Base-by-base conservation (phyloP, 2,113 vertebrate species). In the Epinephelus lanceolatus region DNA sequence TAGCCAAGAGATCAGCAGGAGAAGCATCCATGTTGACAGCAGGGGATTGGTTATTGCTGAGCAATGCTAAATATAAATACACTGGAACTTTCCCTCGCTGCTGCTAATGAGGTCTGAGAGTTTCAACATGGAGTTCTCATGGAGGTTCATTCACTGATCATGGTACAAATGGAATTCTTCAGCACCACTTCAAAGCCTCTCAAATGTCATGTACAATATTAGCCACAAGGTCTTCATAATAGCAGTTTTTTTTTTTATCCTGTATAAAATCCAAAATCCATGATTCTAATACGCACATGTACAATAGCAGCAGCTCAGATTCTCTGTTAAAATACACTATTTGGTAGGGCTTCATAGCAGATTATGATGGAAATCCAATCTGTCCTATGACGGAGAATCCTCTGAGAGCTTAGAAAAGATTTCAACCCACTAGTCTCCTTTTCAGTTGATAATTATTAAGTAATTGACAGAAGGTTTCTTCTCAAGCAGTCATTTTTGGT, bases 31-130 rank as follows among this genome's bases (percentile, higher is more conserved):
- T 63, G 78, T 62, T 73, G 86, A 89, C 85, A 84, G 87, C 83
- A 80, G 87, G 78, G 76, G 52, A 62, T 70, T 67, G 63, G 69
- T 82, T 85, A 87, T 85, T 80, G 78, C 87, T 91, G 84, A 88
- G 82, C 71, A 61, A 71, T 59, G 80, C 53, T 82, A 6, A 74
- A 83, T 89, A 87, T 75, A 84, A 90, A 87, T 78, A 78, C 52
- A 51, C 52, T 25, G 57, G 10, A 80, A 27, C 71, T 62, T 74
- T 78, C 21, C 69, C 52, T 18, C 15, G 17, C 37, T 61, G 63
- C 63, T 82, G 72, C 53, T 78, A 83, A 85, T 52, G 65, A 86
- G 69, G 62, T 21, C 56, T n/a, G 72, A 71, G 37, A 52, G 49
- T 73, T 37, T 10, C 49, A 81, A 70, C 7, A 21, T 53, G 33